These are phyloP conservation scores for Sphenopsis melanotis DNA, from an alignment of 2,797 vertebrate genomes.

Conservation along the genomic window DNA sequence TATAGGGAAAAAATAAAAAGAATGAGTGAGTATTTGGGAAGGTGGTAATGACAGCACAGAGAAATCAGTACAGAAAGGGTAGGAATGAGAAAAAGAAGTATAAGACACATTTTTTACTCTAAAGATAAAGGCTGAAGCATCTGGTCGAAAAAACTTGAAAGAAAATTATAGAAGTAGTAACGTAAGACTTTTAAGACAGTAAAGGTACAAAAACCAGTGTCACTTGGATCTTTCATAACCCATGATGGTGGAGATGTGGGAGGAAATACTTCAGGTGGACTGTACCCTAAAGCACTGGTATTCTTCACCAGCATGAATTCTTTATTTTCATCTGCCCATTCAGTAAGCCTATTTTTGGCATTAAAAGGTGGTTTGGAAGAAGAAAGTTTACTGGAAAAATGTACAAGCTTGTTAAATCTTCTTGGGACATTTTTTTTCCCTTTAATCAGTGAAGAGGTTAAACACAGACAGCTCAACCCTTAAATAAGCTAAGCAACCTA, in stretches of 20 bases:
- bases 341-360: not conserved
- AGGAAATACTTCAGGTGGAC: not conserved
- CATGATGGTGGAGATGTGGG: not conserved
- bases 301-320: not conserved
- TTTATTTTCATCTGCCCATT: not conserved
- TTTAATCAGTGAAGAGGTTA: not conserved
- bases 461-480: not conserved
- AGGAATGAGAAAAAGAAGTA: not conserved
- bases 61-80: not conserved
- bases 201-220: not conserved
- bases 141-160: not conserved
- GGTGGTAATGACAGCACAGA: not conserved
- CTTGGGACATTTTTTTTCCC: not conserved
- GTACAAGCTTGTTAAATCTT: not conserved
- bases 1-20: fast-evolving
- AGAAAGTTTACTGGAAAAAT: not conserved
- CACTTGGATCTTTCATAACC: not conserved
- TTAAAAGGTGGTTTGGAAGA: not conserved
- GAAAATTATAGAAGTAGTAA: not conserved
- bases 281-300: not conserved
- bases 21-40: not conserved
- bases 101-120: not conserved
- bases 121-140: not conserved
- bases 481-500: not conserved
- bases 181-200: fast-evolving